phyloP scores from a whole-genome alignment of 2,888 invertebrate genomes.

The Octodonta nipae region DNA sequence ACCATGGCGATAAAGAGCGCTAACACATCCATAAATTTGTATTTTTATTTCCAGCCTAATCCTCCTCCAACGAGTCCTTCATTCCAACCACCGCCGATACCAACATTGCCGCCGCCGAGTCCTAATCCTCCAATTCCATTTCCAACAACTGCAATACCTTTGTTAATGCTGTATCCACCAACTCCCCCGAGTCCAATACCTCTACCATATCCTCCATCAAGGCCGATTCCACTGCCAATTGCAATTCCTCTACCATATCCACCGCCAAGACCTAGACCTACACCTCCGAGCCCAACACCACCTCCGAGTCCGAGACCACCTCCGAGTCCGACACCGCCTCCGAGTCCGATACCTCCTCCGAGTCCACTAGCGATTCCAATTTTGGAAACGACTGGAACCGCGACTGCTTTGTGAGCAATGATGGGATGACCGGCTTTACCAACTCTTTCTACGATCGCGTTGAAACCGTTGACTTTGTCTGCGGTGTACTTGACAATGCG shows the following conservation, averaged over 20 bases:
- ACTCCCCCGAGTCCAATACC: not conserved
- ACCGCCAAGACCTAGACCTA: constrained; percentile 1
- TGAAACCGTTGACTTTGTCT: constrained; percentile 48
- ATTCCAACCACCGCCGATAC: too few relatives aligned
- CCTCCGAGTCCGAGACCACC: constrained; percentile 7
- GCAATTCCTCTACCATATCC: not conserved
- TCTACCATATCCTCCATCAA: constrained; percentile 2
- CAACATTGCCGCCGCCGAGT: not conserved
- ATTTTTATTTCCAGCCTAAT: too few relatives aligned
- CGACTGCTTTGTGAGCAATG: constrained; percentile 8
- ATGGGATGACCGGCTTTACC: constrained; percentile 23
- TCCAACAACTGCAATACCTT: not conserved
- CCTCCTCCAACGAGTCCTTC: too few relatives aligned
- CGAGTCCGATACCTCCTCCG: constrained; percentile 11
- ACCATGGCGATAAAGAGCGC: too few relatives aligned
- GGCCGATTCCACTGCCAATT: not conserved
- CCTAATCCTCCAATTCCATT: constrained; percentile 1
- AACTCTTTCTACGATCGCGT: constrained; percentile 45
- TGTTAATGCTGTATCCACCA: not conserved
- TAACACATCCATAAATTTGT: too few relatives aligned
- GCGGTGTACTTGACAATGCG: constrained; percentile 51
- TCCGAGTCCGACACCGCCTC: constrained; percentile 14
- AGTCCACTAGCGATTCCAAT: constrained; percentile 7
- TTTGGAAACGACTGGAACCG: constrained; percentile 3
- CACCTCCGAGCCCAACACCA: constrained; percentile 2